Percentiles rank a stretch among this genome's conserved stretches.
These are phyloP conservation scores for Aspidiotus rigidus DNA, from an alignment of 2,888 invertebrate species.

Conservation along the genomic window DNA sequence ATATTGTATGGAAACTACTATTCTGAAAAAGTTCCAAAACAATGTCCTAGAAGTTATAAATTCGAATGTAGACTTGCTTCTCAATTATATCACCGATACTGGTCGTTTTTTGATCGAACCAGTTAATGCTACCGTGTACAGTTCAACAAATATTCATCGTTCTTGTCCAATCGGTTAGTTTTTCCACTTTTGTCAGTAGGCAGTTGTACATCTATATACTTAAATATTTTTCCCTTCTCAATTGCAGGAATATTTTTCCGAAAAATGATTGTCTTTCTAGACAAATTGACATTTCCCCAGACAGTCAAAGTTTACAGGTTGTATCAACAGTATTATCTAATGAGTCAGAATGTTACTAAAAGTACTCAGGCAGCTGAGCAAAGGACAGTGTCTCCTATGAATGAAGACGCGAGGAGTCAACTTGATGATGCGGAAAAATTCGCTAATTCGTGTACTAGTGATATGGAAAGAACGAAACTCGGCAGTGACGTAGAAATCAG, in stretches of 20 bases:
- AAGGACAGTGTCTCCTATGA: background rate
- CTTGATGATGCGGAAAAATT: background rate
- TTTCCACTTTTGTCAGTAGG: background rate
- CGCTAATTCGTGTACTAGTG: constrained; percentile 9
- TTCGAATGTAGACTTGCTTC: constrained; percentile 50
- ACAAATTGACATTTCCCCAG: constrained; percentile 75
- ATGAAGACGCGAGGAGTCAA: background rate
- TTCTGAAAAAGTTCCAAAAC: constrained; percentile 53
- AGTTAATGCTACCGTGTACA: constrained; percentile 36
- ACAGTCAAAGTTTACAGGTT: constrained; percentile 47
- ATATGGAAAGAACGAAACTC: background rate
- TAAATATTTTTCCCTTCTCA: background rate
- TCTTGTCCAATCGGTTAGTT: constrained; percentile 51
- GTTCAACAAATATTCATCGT: constrained; percentile 39
- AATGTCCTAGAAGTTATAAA: constrained; percentile 52
- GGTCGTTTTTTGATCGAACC: constrained; percentile 58
- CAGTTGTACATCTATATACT: background rate
- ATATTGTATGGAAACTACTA: constrained; percentile 50
- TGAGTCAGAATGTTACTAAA: constrained; percentile 7
- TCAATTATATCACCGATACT: constrained; percentile 55
- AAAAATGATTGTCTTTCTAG: constrained; percentile 68
- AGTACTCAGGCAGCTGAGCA: background rate
- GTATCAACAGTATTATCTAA: constrained; percentile 56
- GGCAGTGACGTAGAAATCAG: constrained; percentile 19
- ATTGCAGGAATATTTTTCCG: constrained; percentile 55